Conservation (phyloP, 1,140 invertebrate genomes). For the Drosophila triauraria region DNA sequence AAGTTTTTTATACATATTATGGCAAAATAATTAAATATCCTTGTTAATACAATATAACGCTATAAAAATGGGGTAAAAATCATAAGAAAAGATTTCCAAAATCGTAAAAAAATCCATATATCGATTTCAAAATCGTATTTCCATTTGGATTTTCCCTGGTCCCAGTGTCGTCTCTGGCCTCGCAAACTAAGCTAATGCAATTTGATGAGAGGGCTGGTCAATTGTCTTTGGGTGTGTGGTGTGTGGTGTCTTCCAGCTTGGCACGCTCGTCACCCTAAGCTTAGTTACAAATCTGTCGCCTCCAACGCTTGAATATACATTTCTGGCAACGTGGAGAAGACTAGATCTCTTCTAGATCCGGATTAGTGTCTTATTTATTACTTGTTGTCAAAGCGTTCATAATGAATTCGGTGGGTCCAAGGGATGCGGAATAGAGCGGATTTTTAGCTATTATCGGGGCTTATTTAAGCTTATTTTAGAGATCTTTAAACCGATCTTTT, state of each 20-base stretch:
- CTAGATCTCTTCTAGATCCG: constrained; percentile 5
- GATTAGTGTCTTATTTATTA: constrained; percentile 27
- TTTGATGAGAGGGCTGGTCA: constrained; percentile 14
- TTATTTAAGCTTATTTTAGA: neutral
- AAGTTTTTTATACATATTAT: too few relatives aligned
- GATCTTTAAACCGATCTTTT: neutral
- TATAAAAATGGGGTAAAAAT: neutral
- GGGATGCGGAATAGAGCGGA: neutral
- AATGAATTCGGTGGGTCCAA: constrained; percentile 28
- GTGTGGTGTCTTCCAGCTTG: constrained; percentile 30
- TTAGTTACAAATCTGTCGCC: constrained; percentile 57
- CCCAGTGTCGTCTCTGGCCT: constrained; percentile 18
- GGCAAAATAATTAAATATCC: too few relatives aligned
- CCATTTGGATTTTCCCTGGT: neutral
- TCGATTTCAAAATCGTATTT: too few relatives aligned
- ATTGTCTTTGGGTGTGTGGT: constrained; percentile 21
- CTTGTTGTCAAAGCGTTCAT: neutral
- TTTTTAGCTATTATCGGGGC: neutral
- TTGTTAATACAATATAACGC: too few relatives aligned
- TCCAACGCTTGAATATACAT: constrained; percentile 7
- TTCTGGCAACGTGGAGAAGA: neutral
- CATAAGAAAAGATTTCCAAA: too few relatives aligned
- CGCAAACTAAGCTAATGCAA: constrained; percentile 24
- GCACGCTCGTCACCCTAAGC: constrained; percentile 6
- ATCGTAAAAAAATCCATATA: too few relatives aligned